Evolutionary conservation across 2,888 invertebrate species (phyloP), one percentile per base, ranked within the genome.

Genomic region (Dryobota labecula): DNA sequence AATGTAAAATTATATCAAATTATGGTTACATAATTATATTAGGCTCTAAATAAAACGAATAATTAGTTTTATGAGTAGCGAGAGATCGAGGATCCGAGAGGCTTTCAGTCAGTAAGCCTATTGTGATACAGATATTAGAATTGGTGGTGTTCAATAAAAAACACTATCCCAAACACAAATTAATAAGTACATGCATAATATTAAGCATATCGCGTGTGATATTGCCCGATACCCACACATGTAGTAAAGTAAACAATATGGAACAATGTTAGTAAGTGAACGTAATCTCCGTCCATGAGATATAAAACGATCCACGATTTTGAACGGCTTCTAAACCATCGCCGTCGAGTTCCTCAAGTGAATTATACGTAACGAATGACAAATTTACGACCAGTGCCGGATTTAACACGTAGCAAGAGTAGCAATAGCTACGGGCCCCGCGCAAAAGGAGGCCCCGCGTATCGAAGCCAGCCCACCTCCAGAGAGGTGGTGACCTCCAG

Each of bases 201-300:
- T 77, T 75, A 79, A 78, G 68, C 83, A 83, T 83, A 85, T 85
- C 83, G 79, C 64, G 68, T 82, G 58, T 66, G 70, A 70, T 69
- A 65, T 63, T 66, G 58, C 70, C 65, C 71, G 56, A 71, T 74
- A 56, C 56, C 72, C 36, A 11, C 53, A 76, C 58, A 73, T 66
- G 57, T 83, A 72, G 62, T 76, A 64, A 73, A 80, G 38, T 85
- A 49, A 73, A 78, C 73, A 75, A 72, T 64, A 63, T 75, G 65
- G 67, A 70, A 71, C 72, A 82, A 78, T 71, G 45, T 82, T 70
- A 72, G 54, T 61, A 83, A 66, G 84, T 63, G 86, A 89, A 88
- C 84, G 80, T 89, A 87, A 89, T 92, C 90, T 94, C 94, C 94
- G 94, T 94, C 94, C 94, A 94, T 90, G 91, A 91, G 89, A 90